Conservation (phyloP, 2,113 vertebrate genomes). For the Mormyrus iriodes region DNA sequence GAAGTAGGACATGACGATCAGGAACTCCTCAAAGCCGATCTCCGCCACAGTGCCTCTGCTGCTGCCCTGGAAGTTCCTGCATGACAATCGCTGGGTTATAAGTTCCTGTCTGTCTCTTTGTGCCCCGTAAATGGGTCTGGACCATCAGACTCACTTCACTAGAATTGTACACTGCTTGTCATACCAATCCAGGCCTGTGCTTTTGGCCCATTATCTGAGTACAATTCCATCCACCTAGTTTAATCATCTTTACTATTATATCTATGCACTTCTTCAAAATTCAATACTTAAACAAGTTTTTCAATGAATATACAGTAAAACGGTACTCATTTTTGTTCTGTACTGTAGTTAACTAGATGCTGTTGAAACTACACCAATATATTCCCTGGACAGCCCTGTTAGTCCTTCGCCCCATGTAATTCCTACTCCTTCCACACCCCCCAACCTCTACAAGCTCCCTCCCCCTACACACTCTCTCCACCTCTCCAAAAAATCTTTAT, state of each 20-base stretch:
- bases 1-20: slow-evolving; percentile 91
- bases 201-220: not conserved
- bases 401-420: not conserved
- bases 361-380: not conserved
- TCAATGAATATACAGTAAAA: not conserved
- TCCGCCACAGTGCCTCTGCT: slow-evolving; percentile 60
- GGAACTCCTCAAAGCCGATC: slow-evolving; percentile 85
- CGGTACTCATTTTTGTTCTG: not conserved
- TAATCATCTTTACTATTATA: not conserved
- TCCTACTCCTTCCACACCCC: not conserved
- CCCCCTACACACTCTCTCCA: no score
- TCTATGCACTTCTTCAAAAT: no score
- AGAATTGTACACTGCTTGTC: not conserved
- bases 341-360: not conserved
- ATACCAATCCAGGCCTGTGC: not conserved
- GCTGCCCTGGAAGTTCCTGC: slow-evolving; percentile 72
- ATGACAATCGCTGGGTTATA: not conserved
- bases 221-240: not conserved
- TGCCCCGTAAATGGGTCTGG: not conserved
- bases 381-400: not conserved
- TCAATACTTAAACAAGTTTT: not conserved
- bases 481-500: not conserved
- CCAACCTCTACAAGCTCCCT: not conserved
- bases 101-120: not conserved
- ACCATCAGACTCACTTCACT: not conserved